phyloP scores from a whole-genome alignment of 2,113 vertebrate genomes.

The Stercorarius parasiticus region DNA sequence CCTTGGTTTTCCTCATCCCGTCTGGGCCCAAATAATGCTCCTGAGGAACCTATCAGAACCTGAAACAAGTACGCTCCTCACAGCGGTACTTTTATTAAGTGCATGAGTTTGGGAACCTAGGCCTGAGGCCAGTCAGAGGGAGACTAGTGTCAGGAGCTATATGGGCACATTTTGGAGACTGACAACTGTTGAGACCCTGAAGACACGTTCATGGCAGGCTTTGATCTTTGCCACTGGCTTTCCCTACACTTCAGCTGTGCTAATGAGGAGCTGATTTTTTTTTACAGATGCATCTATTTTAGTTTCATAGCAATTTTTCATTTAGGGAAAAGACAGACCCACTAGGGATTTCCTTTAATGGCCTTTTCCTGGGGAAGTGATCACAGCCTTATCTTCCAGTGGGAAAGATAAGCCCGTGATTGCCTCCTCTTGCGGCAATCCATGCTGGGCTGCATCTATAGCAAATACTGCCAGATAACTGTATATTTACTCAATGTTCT shows the following conservation, averaged over 20 bases:
- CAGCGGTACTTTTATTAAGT: fast-evolving
- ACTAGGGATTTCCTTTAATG: neutral
- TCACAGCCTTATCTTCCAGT: neutral
- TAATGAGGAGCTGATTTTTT: neutral
- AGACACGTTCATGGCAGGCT: neutral
- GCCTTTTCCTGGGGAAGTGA: neutral
- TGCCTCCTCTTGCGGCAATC: neutral
- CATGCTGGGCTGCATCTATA: neutral
- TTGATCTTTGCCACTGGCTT: neutral
- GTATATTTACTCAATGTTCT: neutral
- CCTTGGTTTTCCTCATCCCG: neutral
- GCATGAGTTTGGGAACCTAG: neutral
- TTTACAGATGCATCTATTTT: neutral
- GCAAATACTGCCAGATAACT: neutral
- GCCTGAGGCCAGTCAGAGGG: neutral
- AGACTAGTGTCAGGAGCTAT: fast-evolving
- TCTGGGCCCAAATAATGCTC: neutral
- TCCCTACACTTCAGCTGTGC: neutral
- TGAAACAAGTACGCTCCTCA: neutral
- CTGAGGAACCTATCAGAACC: neutral
- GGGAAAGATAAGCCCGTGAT: neutral
- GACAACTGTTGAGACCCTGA: neutral
- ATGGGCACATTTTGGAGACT: too few species aligned
- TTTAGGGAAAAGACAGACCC: neutral
- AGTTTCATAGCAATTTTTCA: neutral